Evolutionary conservation across 1,140 invertebrate genomes (phyloP), one percentile per base, ranked within the genome.

Genomic region (Littorina saxatilis): DNA sequence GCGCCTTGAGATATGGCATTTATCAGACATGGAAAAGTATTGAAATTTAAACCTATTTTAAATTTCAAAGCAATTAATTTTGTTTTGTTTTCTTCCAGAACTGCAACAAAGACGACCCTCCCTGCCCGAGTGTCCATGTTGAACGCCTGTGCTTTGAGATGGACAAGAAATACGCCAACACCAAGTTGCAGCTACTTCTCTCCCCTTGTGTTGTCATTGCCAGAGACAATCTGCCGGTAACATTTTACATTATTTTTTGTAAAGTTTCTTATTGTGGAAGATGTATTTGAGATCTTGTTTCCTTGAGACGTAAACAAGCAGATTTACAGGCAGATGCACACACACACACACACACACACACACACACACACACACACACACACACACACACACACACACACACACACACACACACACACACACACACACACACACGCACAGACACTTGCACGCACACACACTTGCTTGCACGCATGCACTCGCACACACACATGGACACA

Each of bases 91-190:
- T 3, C 2, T 58, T 55, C 15, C 81, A 92, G 90, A 91, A 91
- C 78, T 92, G 91, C 84, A 90, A 86, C 58, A 70, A 82, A 52
- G 90, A 91, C 81, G 89, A 88, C 72, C 83, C 88, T 3, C 88
- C 97, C 0, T 99, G 98, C 93, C 98, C 98, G 0, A 95, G 97
- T 29, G 95, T 98, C 85, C 93, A 97, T 66, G 94, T 99, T 20
- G 98, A 99, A 93, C 94, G 97, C 83, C 96, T 99, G 86, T 97
- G 96, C 4, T 99, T 99, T 93, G 98, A 99, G 94, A 97, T 99
- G 96, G 96, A 98, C 87, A 99, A 99, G 91, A 94, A 95, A 13
- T 99, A 96, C 90, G 94, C 94, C 82, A 97, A 99, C 91, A 99
- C 97, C 0, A 96, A 96, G 85, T 93, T 99, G 0, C 98, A 99